Evolutionary conservation across 37 sponge, comb jelly and placozoan genomes (phyloP).

Genomic region (Axinella damicornis): DNA sequence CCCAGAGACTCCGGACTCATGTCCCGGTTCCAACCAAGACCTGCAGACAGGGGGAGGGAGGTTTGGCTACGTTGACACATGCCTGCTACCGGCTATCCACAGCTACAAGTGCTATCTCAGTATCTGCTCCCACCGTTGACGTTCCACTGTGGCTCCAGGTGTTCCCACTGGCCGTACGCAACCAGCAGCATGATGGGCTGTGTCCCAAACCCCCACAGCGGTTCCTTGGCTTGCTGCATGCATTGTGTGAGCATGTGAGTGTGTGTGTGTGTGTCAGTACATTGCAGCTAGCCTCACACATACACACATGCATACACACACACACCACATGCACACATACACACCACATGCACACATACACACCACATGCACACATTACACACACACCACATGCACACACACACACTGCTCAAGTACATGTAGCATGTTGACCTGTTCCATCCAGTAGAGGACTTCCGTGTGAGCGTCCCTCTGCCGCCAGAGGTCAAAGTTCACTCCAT

Average conservation of each 20-base stretch:
- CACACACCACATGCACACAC: too few species aligned
- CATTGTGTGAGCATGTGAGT: not conserved
- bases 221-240: constrained; percentile 36
- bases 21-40: constrained; percentile 70
- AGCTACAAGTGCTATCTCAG: too few species aligned
- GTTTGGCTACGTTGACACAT: too few species aligned
- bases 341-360: too few species aligned
- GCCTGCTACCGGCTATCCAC: too few species aligned
- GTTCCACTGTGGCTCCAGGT: constrained; percentile 71
- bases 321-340: too few species aligned
- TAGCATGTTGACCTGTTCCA: constrained; percentile 50
- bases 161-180: constrained; percentile 61
- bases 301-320: too few species aligned
- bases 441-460: constrained; percentile 75
- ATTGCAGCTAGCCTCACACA: not conserved
- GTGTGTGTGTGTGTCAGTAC: not conserved
- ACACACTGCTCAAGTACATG: too few species aligned
- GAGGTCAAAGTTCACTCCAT: constrained; percentile 73
- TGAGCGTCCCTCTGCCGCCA: constrained; percentile 55
- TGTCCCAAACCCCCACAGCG: constrained; percentile 78
- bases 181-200: constrained; percentile 80
- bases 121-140: constrained; percentile 64
- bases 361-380: too few species aligned
- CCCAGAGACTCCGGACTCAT: constrained; percentile 10
- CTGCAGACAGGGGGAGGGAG: constrained; percentile 16